Evolutionary conservation across 1,140 invertebrate genomes (phyloP).

Genomic region (Dreissena polymorpha): DNA sequence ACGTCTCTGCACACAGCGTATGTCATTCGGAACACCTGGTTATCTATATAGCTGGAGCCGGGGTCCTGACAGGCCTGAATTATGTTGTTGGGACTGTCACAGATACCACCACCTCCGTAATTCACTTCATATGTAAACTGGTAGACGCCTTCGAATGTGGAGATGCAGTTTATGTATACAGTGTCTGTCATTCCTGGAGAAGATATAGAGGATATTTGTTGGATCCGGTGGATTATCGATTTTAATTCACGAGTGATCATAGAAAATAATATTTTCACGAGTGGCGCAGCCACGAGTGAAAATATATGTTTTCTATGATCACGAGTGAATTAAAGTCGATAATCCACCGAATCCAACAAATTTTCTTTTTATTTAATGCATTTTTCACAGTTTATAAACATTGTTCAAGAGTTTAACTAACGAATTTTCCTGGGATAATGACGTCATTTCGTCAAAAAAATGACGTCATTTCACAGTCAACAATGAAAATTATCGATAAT

Average conservation of each 20-base stretch:
- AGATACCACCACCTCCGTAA: constrained; percentile 76
- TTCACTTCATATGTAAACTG: constrained; percentile 78
- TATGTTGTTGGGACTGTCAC: constrained; percentile 86
- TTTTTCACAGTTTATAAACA: too few species aligned
- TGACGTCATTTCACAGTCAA: background rate
- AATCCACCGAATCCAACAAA: too few species aligned
- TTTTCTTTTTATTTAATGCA: too few species aligned
- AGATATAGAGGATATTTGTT: too few species aligned
- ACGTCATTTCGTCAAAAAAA: background rate
- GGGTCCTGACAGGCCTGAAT: constrained; percentile 97
- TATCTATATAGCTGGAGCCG: constrained; percentile 96
- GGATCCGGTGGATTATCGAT: too few species aligned
- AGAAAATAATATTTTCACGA: too few species aligned
- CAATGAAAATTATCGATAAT: too few species aligned
- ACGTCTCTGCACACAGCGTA: constrained; percentile 93
- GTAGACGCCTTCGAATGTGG: constrained; percentile 78
- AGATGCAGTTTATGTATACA: constrained; percentile 76
- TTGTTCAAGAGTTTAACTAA: background rate
- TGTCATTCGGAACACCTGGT: constrained; percentile 97
- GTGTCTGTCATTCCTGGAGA: constrained; percentile 27
- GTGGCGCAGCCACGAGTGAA: too few species aligned
- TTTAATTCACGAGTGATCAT: too few species aligned
- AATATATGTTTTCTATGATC: too few species aligned
- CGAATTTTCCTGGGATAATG: background rate
- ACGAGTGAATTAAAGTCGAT: too few species aligned